These are phyloP conservation scores for Falco peregrinus DNA, from an alignment of 2,797 vertebrate species.

Conservation along the genomic window DNA sequence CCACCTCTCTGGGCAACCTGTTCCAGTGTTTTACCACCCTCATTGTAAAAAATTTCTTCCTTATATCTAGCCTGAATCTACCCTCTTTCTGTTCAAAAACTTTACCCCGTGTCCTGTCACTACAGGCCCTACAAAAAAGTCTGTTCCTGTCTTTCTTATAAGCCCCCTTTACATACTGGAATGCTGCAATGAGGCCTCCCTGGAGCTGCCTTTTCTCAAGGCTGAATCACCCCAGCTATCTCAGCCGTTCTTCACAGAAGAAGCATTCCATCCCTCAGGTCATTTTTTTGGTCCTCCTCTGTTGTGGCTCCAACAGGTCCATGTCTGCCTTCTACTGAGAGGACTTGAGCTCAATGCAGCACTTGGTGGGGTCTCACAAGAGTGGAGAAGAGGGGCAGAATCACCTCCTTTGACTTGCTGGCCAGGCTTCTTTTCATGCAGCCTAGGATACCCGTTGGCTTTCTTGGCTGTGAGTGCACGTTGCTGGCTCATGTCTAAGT, in stretches of 20 bases:
- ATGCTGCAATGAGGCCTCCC: rapidly evolving
- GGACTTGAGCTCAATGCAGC: background rate
- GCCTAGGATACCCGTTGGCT: rapidly evolving
- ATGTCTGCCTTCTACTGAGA: background rate
- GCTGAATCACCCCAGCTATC: rapidly evolving
- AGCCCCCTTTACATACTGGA: background rate
- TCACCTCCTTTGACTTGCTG: rapidly evolving
- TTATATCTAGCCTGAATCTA: background rate
- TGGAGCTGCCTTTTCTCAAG: background rate
- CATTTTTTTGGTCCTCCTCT: background rate
- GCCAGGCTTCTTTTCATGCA: rapidly evolving
- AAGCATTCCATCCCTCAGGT: background rate
- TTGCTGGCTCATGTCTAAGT: too few species aligned
- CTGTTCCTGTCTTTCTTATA: background rate
- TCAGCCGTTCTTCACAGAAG: background rate
- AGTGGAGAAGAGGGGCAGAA: background rate
- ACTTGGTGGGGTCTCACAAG: background rate
- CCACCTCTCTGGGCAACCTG: too few species aligned
- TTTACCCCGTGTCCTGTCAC: rapidly evolving
- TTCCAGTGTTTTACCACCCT: too few species aligned
- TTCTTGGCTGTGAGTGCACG: background rate
- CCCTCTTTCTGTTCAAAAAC: background rate
- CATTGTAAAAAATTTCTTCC: too few species aligned
- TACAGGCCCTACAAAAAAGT: background rate
- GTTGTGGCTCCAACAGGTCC: background rate